phyloP scores from a whole-genome alignment of 1,140 invertebrate species.

The Conus ventricosus region DNA sequence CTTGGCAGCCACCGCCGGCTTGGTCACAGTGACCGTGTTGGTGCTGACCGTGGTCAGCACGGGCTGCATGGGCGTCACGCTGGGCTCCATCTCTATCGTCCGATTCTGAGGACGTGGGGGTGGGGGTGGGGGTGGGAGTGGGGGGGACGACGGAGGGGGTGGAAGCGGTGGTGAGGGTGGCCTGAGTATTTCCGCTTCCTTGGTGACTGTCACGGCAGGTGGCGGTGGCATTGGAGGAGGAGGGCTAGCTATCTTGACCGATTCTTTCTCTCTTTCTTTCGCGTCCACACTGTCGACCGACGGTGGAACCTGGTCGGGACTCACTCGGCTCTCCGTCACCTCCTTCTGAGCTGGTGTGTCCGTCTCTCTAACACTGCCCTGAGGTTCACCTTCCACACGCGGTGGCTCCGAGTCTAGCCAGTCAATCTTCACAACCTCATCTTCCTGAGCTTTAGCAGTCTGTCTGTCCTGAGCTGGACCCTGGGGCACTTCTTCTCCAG shows the following conservation, averaged over 20 bases:
- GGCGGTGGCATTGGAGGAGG: neutral
- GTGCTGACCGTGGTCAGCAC: slow-evolving; percentile 23
- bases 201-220: neutral
- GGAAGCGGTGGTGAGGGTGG: neutral
- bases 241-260: neutral
- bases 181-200: neutral
- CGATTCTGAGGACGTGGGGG: neutral
- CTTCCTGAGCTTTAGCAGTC: neutral
- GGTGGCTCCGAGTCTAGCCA: neutral
- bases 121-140: neutral
- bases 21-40: slow-evolving; percentile 26
- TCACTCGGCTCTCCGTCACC: neutral
- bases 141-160: neutral
- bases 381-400: neutral
- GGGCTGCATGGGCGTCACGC: neutral
- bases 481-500: too few species aligned
- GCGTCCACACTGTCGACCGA: neutral
- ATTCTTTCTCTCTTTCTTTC: neutral
- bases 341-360: neutral
- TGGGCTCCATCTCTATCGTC: neutral
- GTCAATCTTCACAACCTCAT: slow-evolving; percentile 7
- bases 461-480: neutral
- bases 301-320: neutral
- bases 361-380: neutral
- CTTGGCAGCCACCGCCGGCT: slow-evolving; percentile 18